phyloP scores from a whole-genome alignment of 2,888 invertebrate genomes.

The Andrena bicolor region DNA sequence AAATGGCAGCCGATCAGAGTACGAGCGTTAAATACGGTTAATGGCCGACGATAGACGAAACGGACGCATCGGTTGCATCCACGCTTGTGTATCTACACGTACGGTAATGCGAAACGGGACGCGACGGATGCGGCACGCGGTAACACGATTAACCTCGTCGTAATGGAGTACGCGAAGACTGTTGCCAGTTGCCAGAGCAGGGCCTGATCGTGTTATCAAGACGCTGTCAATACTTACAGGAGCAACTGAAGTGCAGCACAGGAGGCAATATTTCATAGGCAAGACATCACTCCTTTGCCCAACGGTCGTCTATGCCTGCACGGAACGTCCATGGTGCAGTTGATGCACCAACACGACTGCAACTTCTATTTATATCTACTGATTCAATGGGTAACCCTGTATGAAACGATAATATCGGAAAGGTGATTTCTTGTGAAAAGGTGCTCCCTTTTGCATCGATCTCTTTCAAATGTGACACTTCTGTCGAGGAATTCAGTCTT shows the following conservation, averaged over 20 bases:
- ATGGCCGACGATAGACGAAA: not conserved
- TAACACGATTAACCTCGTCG: conserved; percentile 77
- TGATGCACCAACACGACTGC: not conserved
- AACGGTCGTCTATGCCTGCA: not conserved
- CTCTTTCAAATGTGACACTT: too few relatives aligned
- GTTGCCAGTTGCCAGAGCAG: conserved; percentile 58
- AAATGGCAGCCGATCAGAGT: not conserved
- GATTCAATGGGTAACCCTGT: too few relatives aligned
- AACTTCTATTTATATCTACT: not conserved
- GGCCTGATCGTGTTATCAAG: conserved; percentile 79
- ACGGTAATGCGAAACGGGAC: conserved; percentile 56
- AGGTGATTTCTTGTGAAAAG: too few relatives aligned
- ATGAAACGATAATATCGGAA: too few relatives aligned
- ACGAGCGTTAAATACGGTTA: not conserved
- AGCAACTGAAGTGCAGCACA: conserved; percentile 52
- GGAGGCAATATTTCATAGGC: conserved; percentile 53
- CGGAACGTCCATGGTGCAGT: not conserved
- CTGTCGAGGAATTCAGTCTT: too few relatives aligned
- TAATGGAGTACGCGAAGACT: conserved; percentile 78
- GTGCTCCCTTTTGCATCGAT: too few relatives aligned
- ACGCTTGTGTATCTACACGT: conserved; percentile 44
- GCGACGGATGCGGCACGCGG: conserved; percentile 70
- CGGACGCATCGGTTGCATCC: conserved; percentile 16
- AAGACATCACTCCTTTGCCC: conserved; percentile 31
- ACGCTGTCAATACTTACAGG: conserved; percentile 72